These are phyloP conservation scores for Caenorhabditis wallacei DNA, from an alignment of 2,888 invertebrate genomes.

Conservation along the genomic window DNA sequence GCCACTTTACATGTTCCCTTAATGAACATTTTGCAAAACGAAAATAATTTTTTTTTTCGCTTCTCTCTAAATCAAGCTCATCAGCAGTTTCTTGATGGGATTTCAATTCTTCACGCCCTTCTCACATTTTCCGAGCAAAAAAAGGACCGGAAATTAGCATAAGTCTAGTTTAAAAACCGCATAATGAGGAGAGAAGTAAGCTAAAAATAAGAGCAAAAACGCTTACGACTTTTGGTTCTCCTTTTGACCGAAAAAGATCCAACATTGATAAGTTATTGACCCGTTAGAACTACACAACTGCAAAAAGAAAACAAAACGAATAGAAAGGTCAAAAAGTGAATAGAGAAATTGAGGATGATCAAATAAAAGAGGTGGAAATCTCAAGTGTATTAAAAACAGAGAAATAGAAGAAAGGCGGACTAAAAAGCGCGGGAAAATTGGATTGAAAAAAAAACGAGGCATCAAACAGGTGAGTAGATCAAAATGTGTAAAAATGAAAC, in stretches of 20 bases:
- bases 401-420: slow-evolving; percentile 1
- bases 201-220: slow-evolving; percentile 10
- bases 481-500: slow-evolving; percentile 31
- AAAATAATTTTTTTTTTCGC: background rate
- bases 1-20: slow-evolving; percentile 45
- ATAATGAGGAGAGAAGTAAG: slow-evolving; percentile 20
- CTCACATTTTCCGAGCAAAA: background rate
- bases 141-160: slow-evolving; percentile 35
- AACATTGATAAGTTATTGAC: slow-evolving; percentile 63
- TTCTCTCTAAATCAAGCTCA: slow-evolving; percentile 32
- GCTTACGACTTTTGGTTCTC: slow-evolving; percentile 58
- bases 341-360: slow-evolving; percentile 19
- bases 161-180: slow-evolving; percentile 21
- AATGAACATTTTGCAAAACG: slow-evolving; percentile 2
- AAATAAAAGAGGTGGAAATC: slow-evolving; percentile 37
- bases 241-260: slow-evolving; percentile 66
- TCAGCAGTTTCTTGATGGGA: slow-evolving; percentile 25
- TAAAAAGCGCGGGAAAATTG: slow-evolving; percentile 39
- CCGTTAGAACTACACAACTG: slow-evolving; percentile 64
- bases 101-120: slow-evolving; percentile 1
- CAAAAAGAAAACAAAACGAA: too few species aligned
- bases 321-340: slow-evolving; percentile 20
- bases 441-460: slow-evolving; percentile 9
- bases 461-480: slow-evolving; percentile 36
- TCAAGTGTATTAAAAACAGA: slow-evolving; percentile 34